phyloP scores from a whole-genome alignment of 2,797 vertebrate genomes.

The Squalus acanthias region DNA sequence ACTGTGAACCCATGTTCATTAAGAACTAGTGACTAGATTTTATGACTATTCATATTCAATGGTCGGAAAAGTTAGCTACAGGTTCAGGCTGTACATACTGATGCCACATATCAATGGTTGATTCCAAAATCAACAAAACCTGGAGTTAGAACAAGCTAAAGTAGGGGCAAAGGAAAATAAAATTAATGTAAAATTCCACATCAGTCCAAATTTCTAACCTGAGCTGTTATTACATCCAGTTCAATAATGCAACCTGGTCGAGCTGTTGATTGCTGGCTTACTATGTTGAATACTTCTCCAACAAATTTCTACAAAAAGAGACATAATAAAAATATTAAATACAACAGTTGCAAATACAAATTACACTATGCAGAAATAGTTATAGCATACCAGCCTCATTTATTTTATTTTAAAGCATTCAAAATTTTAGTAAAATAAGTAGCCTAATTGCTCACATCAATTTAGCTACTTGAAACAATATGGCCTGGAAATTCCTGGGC shows the following conservation, averaged over 20 bases:
- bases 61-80: too few relatives aligned
- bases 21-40: background rate
- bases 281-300: slow-evolving; percentile 96
- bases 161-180: background rate
- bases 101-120: too few relatives aligned
- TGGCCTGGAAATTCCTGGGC: background rate
- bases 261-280: slow-evolving; percentile 97
- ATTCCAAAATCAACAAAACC: background rate
- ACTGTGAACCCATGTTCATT: background rate
- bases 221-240: slow-evolving; percentile 86
- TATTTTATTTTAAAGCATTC: background rate
- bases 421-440: background rate
- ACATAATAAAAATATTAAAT: slow-evolving; percentile 21
- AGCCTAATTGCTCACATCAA: background rate
- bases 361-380: background rate
- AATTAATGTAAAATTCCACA: slow-evolving; percentile 33
- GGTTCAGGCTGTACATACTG: too few relatives aligned
- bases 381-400: background rate
- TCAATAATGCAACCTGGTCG: slow-evolving; percentile 96
- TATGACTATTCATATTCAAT: background rate
- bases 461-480: background rate
- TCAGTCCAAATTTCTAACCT: slow-evolving; percentile 63
- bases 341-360: background rate
- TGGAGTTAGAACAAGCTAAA: background rate
- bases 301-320: slow-evolving; percentile 82